These are phyloP conservation scores for Pseudococcus longispinus DNA, from an alignment of 2,888 invertebrate species.

Conservation along the genomic window DNA sequence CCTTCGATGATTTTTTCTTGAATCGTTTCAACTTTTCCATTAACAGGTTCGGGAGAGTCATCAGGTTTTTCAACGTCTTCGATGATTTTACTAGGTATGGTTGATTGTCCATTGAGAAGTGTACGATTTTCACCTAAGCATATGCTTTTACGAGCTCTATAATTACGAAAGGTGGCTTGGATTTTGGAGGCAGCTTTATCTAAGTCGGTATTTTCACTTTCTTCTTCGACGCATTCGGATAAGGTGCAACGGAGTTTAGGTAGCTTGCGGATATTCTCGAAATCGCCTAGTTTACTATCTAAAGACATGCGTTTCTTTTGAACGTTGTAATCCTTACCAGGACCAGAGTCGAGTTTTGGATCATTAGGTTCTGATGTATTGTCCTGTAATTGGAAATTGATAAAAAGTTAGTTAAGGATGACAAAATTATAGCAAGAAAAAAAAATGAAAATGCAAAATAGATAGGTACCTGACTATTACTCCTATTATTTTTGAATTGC, in stretches of 20 bases:
- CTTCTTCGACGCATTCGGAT: slow-evolving; percentile 55
- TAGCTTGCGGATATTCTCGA: slow-evolving; percentile 54
- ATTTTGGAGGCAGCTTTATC: slow-evolving; percentile 66
- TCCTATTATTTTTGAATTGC: slow-evolving; percentile 36
- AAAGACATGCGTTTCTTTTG: slow-evolving; percentile 52
- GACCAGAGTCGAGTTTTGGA: not conserved
- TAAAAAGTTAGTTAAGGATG: not conserved
- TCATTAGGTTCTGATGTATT: not conserved
- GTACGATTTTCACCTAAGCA: slow-evolving; percentile 46
- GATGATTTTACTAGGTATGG: not conserved
- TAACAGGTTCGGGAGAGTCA: not conserved
- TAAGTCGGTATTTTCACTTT: slow-evolving; percentile 30
- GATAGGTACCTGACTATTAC: slow-evolving; percentile 17
- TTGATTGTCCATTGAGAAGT: slow-evolving; percentile 47
- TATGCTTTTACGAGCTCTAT: slow-evolving; percentile 61
- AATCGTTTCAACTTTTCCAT: slow-evolving; percentile 1
- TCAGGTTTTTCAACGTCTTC: not conserved
- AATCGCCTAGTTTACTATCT: slow-evolving; percentile 52
- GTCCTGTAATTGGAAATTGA: not conserved
- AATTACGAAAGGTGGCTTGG: slow-evolving; percentile 68
- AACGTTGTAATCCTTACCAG: slow-evolving; percentile 27
- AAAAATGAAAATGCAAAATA: no score
- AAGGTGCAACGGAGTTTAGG: slow-evolving; percentile 47
- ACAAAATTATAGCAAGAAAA: no score
- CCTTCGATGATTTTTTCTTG: slow-evolving; percentile 6